A percentile compares a stretch with the other conserved stretches of the same genome.
These are phyloP conservation scores for Trinectes maculatus DNA, from an alignment of 2,113 vertebrate species.

Conservation along the genomic window DNA sequence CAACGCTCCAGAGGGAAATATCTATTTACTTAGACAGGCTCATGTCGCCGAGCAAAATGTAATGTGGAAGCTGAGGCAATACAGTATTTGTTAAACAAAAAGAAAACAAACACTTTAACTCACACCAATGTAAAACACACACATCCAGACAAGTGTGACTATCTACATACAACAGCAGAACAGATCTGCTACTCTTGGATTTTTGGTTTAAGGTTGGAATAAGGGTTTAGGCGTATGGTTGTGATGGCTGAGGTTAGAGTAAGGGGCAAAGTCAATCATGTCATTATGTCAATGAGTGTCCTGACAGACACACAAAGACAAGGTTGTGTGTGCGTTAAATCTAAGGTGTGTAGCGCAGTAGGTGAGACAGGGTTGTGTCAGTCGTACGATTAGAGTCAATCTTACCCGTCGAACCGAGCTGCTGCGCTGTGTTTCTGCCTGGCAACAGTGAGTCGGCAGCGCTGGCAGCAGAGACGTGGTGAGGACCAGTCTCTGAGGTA, in stretches of 20 bases:
- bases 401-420: not conserved
- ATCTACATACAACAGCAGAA: no score
- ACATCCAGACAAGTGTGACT: no score
- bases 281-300: not conserved
- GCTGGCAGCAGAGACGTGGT: conserved; percentile 14
- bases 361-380: no score
- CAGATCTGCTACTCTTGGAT: no score
- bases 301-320: no score
- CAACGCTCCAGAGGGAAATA: conserved; percentile 5
- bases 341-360: not conserved
- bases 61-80: conserved; percentile 49
- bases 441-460: conserved; percentile 50
- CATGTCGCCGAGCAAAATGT: conserved; percentile 49
- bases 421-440: conserved; percentile 47
- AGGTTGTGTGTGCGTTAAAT: not conserved
- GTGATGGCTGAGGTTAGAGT: not conserved
- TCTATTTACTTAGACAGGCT: no score
- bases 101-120: no score
- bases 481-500: conserved; percentile 7
- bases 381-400: conserved; percentile 2
- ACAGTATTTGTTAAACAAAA: no score
- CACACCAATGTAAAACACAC: not conserved
- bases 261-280: not conserved
- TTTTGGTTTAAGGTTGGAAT: no score
- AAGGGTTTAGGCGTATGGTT: no score